Conservation (phyloP, 2,888 invertebrate genomes). For the Erebia epiphron region DNA sequence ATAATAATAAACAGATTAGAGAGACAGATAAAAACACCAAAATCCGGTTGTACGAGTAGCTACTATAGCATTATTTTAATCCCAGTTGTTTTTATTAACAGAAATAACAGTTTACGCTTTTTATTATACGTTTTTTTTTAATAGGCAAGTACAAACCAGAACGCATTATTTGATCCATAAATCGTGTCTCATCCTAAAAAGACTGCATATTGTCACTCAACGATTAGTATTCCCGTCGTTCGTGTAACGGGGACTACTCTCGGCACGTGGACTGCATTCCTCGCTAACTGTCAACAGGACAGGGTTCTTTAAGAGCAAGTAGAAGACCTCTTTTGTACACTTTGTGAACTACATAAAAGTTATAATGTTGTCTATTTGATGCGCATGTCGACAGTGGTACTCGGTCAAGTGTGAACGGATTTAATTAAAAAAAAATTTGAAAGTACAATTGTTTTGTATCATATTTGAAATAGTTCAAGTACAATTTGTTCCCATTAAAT, state of each 20-base stretch:
- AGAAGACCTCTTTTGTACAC: background rate
- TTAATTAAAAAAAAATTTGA: too few relatives aligned
- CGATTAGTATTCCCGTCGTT: constrained; percentile 48
- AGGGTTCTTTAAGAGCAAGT: constrained; percentile 21
- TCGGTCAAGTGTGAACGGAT: too few relatives aligned
- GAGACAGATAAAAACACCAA: constrained; percentile 1
- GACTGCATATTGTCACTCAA: constrained; percentile 19
- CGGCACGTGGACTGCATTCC: constrained; percentile 51
- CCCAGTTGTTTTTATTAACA: background rate
- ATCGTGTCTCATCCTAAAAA: constrained; percentile 20
- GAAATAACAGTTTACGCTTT: background rate
- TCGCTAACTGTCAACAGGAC: constrained; percentile 29
- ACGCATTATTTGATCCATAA: constrained; percentile 12
- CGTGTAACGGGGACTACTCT: constrained; percentile 46
- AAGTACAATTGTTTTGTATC: too few relatives aligned
- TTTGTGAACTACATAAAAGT: background rate
- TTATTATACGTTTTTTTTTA: background rate
- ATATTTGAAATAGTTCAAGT: too few relatives aligned
- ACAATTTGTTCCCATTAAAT: too few relatives aligned
- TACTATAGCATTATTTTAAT: background rate
- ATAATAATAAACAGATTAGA: constrained; percentile 7
- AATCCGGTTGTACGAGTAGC: background rate
- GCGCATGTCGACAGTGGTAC: too few relatives aligned
- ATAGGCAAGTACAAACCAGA: background rate
- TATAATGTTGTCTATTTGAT: background rate